Conservation (phyloP, 1,140 invertebrate genomes). For the Rhopalosiphum padi region DNA sequence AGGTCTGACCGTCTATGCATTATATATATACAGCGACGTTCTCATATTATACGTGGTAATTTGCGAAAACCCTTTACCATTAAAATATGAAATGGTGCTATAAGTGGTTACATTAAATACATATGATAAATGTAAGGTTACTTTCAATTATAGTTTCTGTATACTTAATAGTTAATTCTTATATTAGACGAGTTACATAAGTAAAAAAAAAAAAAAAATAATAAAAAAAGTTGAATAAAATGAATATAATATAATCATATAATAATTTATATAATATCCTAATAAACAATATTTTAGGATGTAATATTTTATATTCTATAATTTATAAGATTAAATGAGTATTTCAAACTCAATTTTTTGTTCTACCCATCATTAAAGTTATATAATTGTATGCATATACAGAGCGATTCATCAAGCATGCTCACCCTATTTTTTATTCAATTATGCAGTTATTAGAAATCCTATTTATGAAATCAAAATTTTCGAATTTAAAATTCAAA, state of each 20-base stretch:
- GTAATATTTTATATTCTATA: neutral
- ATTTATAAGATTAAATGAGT: neutral
- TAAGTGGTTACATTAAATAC: constrained; percentile 4
- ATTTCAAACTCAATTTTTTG: neutral
- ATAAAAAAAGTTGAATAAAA: neutral
- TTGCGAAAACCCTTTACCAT: constrained; percentile 41
- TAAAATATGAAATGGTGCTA: neutral
- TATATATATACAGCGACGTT: too few species aligned
- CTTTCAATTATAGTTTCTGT: neutral
- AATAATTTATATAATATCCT: neutral
- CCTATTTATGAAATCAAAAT: too few species aligned
- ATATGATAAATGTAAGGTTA: neutral
- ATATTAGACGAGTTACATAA: neutral
- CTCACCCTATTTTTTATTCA: too few species aligned
- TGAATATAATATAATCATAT: neutral
- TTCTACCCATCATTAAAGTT: neutral
- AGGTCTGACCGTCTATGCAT: neutral
- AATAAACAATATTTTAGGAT: neutral
- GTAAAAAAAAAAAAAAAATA: neutral
- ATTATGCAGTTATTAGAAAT: too few species aligned
- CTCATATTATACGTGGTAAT: neutral
- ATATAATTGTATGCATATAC: neutral
- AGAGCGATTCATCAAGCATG: too few species aligned
- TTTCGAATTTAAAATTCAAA: too few species aligned
- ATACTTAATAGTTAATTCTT: neutral